A percentile compares a stretch with the other conserved stretches of the same genome.
Conservation (phyloP, 2,113 vertebrate species). For the Cepphus grylle region DNA sequence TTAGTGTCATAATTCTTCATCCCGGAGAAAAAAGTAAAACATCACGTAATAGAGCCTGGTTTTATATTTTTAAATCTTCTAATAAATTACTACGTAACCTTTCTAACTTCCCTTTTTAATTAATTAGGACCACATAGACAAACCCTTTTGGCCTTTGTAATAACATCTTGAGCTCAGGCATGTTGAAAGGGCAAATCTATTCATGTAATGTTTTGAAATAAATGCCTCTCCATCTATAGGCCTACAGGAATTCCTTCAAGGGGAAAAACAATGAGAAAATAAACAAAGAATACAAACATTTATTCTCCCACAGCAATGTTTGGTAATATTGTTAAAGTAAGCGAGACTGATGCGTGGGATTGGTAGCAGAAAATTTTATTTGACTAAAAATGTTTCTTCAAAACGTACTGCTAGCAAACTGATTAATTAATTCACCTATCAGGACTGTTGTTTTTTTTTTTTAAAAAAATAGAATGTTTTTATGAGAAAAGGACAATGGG, state of each 20-base stretch:
- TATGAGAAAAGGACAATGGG: background rate
- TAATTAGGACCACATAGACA: background rate
- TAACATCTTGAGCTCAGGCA: background rate
- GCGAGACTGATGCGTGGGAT: background rate
- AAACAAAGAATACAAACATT: background rate
- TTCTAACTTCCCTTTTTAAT: slow-evolving; percentile 37
- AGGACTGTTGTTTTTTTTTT: background rate
- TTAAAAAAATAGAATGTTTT: background rate
- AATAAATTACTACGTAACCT: background rate
- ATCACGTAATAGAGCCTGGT: background rate
- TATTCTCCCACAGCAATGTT: background rate
- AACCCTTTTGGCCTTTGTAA: background rate
- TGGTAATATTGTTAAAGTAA: background rate
- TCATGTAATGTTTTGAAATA: background rate
- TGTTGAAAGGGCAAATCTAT: background rate
- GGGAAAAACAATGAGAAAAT: background rate
- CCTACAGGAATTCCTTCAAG: background rate
- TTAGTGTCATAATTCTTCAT: slow-evolving; percentile 10
- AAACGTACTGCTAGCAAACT: background rate
- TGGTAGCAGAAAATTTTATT: background rate
- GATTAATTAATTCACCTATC: background rate
- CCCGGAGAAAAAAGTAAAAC: background rate
- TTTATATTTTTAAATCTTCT: background rate
- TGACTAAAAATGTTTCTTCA: background rate
- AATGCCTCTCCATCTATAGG: background rate